Evolutionary conservation across 2,797 vertebrate species (phyloP).

Genomic region (Danio choprae): DNA sequence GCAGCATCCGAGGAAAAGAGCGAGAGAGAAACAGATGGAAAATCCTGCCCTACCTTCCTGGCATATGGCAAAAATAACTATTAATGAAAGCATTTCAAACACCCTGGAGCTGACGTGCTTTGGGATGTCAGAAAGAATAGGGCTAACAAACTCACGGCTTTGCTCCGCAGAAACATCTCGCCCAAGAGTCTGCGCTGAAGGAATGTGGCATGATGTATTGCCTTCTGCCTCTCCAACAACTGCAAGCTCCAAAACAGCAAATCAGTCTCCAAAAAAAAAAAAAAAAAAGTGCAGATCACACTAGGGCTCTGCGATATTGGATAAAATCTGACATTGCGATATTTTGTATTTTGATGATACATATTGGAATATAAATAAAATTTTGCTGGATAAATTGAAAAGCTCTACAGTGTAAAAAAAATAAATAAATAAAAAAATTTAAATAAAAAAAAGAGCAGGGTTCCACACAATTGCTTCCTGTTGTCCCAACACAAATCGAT

Average conservation of each 20-base stretch:
- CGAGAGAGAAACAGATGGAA: constrained; percentile 13
- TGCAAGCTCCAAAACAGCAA: not conserved
- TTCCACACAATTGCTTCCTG: too few relatives aligned
- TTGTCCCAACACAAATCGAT: too few relatives aligned
- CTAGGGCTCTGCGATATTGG: too few relatives aligned
- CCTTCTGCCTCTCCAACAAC: not conserved
- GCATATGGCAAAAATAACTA: constrained; percentile 17
- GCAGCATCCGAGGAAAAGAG: not conserved
- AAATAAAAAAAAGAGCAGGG: too few relatives aligned
- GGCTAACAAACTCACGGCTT: constrained; percentile 5
- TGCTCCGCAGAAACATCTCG: not conserved
- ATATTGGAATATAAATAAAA: too few relatives aligned
- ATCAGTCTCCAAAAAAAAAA: not conserved
- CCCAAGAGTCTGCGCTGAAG: constrained; percentile 1
- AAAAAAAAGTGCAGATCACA: too few relatives aligned
- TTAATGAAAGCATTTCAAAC: constrained; percentile 38
- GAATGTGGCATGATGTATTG: constrained; percentile 1
- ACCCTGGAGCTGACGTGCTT: constrained; percentile 1
- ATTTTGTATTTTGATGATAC: too few relatives aligned
- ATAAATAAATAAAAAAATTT: too few relatives aligned
- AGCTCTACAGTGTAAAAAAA: too few relatives aligned
- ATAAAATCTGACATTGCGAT: too few relatives aligned
- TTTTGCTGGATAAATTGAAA: too few relatives aligned
- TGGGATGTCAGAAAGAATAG: constrained; percentile 18
- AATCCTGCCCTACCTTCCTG: not conserved